Evolutionary conservation across 2,113 vertebrate species (phyloP).

Genomic region (Gobius niger): DNA sequence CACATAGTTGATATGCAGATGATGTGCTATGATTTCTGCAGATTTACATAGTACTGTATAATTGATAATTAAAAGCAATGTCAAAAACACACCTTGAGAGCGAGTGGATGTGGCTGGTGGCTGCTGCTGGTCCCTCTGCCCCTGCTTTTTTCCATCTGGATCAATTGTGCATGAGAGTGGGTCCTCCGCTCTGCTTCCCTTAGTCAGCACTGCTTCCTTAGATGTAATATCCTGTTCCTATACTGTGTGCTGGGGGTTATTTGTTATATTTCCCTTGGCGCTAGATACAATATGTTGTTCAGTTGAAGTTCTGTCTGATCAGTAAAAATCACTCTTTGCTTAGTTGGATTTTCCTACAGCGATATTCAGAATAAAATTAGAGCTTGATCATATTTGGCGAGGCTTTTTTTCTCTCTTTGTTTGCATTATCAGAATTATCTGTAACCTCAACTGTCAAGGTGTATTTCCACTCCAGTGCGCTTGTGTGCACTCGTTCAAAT

Average conservation of each 20-base stretch:
- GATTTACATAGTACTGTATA: background rate
- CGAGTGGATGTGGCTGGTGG: constrained; percentile 1
- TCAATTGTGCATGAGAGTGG: constrained; percentile 51
- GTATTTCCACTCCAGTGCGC: background rate
- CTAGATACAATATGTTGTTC: constrained; percentile 50
- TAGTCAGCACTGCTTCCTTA: constrained; percentile 65
- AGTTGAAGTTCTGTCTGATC: constrained; percentile 43
- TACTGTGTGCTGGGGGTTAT: constrained; percentile 59
- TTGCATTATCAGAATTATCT: constrained; percentile 15
- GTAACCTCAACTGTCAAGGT: constrained; percentile 7
- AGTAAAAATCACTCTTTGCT: constrained; percentile 41
- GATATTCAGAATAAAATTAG: constrained; percentile 22
- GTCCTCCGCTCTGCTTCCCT: constrained; percentile 55
- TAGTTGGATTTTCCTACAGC: constrained; percentile 34
- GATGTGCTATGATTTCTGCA: background rate
- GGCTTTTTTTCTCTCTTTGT: constrained; percentile 18
- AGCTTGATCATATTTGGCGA: constrained; percentile 2
- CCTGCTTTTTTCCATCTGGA: constrained; percentile 40
- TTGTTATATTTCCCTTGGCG: constrained; percentile 68
- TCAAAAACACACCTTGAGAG: constrained; percentile 7
- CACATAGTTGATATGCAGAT: background rate
- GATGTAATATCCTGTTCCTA: constrained; percentile 69
- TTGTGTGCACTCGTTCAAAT: constrained; percentile 18
- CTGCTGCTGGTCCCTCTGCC: constrained; percentile 26
- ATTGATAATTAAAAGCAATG: background rate